These are phyloP conservation scores for Rafetus swinhoei DNA, from an alignment of 2,113 vertebrate species.

Conservation along the genomic window DNA sequence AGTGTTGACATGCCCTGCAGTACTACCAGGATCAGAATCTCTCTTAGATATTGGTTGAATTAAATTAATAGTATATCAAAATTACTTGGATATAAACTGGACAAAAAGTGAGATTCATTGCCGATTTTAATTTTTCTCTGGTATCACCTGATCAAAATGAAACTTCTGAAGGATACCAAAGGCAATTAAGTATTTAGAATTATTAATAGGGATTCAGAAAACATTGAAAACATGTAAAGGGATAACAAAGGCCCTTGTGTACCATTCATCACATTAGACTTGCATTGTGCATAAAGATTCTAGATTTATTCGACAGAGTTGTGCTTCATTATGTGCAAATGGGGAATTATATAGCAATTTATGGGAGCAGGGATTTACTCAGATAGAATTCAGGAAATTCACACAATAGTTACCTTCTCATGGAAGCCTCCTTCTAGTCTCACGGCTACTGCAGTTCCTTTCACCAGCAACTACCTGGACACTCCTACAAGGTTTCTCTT, in stretches of 20 bases:
- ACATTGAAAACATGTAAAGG: background rate
- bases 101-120: background rate
- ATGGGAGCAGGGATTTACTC: background rate
- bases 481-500: background rate
- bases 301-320: background rate
- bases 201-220: background rate
- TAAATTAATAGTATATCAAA: background rate
- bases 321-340: background rate
- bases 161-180: background rate
- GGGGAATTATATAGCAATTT: background rate
- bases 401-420: background rate
- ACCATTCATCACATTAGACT: background rate
- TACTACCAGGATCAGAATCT: background rate
- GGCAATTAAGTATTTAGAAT: background rate
- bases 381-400: background rate
- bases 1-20: too few relatives aligned
- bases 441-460: background rate
- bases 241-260: background rate
- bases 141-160: background rate
- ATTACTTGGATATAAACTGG: background rate
- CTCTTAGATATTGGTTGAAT: background rate
- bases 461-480: background rate
- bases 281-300: background rate
- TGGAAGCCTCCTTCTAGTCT: background rate
- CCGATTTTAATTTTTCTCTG: background rate